These are phyloP conservation scores for Psittacus erithacus DNA, from an alignment of 2,113 vertebrate genomes.

Conservation along the genomic window DNA sequence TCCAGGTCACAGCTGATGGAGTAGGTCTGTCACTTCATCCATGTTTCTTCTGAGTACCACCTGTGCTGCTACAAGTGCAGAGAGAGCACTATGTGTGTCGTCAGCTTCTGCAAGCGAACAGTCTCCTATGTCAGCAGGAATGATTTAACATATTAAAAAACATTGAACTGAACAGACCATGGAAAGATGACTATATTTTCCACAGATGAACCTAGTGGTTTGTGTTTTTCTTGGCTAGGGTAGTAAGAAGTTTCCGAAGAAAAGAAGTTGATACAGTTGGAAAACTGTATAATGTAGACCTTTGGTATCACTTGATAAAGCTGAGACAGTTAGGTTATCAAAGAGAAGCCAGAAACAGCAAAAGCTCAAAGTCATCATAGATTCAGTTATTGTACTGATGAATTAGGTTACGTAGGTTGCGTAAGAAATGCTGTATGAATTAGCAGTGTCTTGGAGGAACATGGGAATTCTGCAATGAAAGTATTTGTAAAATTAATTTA, in stretches of 20 bases:
- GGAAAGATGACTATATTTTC: background rate
- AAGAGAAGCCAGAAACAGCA: background rate
- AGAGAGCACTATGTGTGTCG: background rate
- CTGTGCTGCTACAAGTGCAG: background rate
- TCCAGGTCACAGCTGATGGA: background rate
- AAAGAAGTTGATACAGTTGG: background rate
- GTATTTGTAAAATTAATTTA: background rate
- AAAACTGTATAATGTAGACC: background rate
- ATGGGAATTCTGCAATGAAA: background rate
- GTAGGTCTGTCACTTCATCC: background rate
- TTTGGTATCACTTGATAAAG: constrained; percentile 59
- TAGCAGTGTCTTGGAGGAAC: background rate
- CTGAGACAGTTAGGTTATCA: constrained; percentile 55
- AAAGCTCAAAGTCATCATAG: background rate
- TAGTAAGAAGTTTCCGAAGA: background rate
- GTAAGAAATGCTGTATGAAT: background rate
- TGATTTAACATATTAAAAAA: background rate
- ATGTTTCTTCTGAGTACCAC: background rate
- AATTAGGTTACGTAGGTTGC: background rate
- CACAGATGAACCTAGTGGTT: background rate
- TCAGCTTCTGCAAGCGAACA: background rate
- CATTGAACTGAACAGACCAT: background rate
- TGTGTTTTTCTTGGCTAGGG: background rate
- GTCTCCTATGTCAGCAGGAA: background rate
- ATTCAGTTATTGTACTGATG: background rate